phyloP scores from a whole-genome alignment of 35 echinoderm and acorn worm genomes.

The Strongylocentrotus purpuratus region DNA sequence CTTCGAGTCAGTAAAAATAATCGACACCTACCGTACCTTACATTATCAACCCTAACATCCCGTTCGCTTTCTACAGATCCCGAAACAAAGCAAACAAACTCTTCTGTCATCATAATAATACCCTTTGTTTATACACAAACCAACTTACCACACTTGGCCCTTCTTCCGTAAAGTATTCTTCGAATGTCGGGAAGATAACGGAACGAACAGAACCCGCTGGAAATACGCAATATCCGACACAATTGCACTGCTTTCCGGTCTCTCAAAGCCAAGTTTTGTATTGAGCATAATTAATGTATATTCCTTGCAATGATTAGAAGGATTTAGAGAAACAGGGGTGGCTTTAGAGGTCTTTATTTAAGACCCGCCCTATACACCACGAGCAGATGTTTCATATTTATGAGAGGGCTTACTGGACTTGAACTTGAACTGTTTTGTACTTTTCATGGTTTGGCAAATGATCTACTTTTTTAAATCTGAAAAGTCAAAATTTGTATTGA shows the following conservation, averaged over 20 bases:
- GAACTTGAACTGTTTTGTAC: not conserved
- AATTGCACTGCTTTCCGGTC: not conserved
- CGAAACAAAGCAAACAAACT: not conserved
- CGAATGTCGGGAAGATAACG: slow-evolving; percentile 34
- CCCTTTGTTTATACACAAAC: slow-evolving; percentile 1
- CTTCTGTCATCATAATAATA: not conserved
- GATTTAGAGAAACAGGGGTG: not conserved
- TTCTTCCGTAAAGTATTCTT: not conserved
- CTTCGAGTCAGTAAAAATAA: too few relatives aligned
- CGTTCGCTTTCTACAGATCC: not conserved
- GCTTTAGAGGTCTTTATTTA: not conserved
- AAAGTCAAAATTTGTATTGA: not conserved
- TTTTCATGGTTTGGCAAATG: not conserved
- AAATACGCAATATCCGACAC: slow-evolving; percentile 32
- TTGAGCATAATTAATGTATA: not conserved
- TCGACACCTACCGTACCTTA: too few relatives aligned
- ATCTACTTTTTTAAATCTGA: too few relatives aligned
- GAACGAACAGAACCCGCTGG: not conserved
- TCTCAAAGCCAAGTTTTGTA: not conserved
- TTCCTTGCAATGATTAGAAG: not conserved
- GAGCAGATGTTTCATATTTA: not conserved
- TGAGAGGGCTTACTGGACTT: not conserved
- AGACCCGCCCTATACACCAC: not conserved
- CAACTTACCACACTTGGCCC: not conserved
- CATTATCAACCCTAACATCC: too few relatives aligned